Percentiles rank a stretch among this genome's conserved stretches.
Conservation (phyloP, 2,888 invertebrate species). For the Hypercompe scribonia region DNA sequence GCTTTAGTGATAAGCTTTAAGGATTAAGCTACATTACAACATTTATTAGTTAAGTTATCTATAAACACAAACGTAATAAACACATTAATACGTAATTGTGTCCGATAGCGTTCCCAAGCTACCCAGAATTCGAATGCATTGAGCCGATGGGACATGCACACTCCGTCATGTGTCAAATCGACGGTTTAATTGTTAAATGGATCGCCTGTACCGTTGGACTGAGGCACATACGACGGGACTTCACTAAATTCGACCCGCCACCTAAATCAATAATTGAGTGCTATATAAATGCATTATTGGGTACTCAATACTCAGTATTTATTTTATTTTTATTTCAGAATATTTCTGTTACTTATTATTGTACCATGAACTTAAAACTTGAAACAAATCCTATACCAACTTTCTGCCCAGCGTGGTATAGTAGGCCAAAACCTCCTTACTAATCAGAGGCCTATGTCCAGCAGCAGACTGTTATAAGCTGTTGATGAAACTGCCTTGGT, state of each 20-base stretch:
- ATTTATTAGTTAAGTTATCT: not conserved
- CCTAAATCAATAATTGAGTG: conserved; percentile 59
- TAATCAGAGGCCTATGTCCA: too few relatives aligned
- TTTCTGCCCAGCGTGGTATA: too few relatives aligned
- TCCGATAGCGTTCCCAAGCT: conserved; percentile 22
- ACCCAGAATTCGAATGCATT: conserved; percentile 44
- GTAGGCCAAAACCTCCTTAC: too few relatives aligned
- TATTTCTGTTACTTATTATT: too few relatives aligned
- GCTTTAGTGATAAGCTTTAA: too few relatives aligned
- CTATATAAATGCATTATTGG: conserved; percentile 40
- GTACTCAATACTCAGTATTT: not conserved
- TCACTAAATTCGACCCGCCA: conserved; percentile 58
- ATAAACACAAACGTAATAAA: conserved; percentile 18
- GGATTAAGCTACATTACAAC: too few relatives aligned
- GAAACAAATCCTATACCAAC: too few relatives aligned
- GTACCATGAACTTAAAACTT: too few relatives aligned
- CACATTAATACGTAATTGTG: conserved; percentile 24
- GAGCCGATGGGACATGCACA: conserved; percentile 50
- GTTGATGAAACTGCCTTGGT: too few relatives aligned
- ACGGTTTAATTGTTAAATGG: conserved; percentile 70
- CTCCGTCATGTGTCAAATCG: conserved; percentile 70
- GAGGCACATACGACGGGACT: conserved; percentile 62
- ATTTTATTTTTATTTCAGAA: too few relatives aligned
- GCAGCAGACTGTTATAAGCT: too few relatives aligned
- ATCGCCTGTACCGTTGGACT: conserved; percentile 64